phyloP scores from a whole-genome alignment of 2,888 invertebrate genomes.

The Himalopsyche japonica region DNA sequence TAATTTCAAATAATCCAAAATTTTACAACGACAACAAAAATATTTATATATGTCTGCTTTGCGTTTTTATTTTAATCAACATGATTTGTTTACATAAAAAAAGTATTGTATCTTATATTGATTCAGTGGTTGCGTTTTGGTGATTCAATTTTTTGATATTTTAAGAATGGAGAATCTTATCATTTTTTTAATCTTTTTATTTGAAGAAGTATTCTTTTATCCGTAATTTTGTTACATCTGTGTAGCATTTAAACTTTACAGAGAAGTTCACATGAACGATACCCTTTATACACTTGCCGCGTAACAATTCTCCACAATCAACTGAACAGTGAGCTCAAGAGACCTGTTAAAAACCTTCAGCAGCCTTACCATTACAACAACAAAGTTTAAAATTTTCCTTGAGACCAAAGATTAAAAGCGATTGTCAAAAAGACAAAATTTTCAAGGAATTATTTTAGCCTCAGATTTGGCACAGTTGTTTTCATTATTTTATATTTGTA shows the following conservation, averaged over 20 bases:
- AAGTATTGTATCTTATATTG: no score
- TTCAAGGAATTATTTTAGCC: background rate
- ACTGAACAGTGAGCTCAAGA: background rate
- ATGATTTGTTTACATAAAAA: no score
- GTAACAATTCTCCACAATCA: background rate
- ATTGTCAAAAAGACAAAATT: background rate
- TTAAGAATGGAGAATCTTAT: no score
- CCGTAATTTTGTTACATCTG: background rate
- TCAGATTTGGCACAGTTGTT: background rate
- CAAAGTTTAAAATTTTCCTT: background rate
- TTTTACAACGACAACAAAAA: no score
- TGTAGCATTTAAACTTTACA: background rate
- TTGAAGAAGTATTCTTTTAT: no score
- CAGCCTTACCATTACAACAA: background rate
- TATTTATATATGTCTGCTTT: no score
- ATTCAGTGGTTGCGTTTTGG: no score
- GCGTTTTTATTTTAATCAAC: no score
- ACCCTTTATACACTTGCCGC: background rate
- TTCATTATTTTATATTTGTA: background rate
- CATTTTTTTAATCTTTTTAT: no score
- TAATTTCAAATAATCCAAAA: no score
- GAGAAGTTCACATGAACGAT: background rate
- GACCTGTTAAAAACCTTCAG: background rate
- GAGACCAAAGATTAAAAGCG: background rate
- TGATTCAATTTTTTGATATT: no score